Conservation (phyloP, 2,113 vertebrate species). For the Capreolus pygargus region DNA sequence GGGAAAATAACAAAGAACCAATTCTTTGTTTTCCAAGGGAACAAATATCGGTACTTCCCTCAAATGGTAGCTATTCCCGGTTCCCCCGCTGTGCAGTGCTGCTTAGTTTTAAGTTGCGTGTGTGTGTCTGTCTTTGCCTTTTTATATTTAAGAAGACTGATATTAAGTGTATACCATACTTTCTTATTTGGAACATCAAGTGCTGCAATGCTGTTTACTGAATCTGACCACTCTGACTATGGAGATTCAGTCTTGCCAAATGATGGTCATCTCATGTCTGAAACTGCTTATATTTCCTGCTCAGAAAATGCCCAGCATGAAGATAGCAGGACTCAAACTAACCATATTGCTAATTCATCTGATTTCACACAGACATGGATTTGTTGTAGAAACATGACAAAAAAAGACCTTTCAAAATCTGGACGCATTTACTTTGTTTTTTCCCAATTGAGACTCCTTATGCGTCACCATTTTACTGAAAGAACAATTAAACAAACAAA, state of each 20-base stretch:
- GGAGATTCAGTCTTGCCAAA: background rate
- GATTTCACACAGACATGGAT: background rate
- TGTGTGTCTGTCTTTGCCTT: background rate
- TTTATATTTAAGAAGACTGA: background rate
- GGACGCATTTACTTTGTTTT: background rate
- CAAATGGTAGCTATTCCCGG: background rate
- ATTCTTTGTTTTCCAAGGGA: background rate
- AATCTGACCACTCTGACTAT: background rate
- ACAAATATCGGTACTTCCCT: background rate
- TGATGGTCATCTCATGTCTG: background rate
- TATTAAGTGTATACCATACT: background rate
- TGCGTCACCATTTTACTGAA: background rate
- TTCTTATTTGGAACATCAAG: background rate
- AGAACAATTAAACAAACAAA: background rate
- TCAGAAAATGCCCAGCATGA: background rate
- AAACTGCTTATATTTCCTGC: background rate
- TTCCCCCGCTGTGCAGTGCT: constrained; percentile 41
- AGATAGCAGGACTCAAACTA: background rate
- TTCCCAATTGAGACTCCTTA: background rate
- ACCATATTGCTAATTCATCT: background rate
- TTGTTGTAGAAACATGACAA: background rate
- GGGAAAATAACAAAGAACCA: background rate
- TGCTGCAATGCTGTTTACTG: background rate
- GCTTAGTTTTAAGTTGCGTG: constrained; percentile 25
- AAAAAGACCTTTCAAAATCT: background rate